These are phyloP conservation scores for Symphodus melops DNA, from an alignment of 2,113 vertebrate genomes.

Conservation along the genomic window DNA sequence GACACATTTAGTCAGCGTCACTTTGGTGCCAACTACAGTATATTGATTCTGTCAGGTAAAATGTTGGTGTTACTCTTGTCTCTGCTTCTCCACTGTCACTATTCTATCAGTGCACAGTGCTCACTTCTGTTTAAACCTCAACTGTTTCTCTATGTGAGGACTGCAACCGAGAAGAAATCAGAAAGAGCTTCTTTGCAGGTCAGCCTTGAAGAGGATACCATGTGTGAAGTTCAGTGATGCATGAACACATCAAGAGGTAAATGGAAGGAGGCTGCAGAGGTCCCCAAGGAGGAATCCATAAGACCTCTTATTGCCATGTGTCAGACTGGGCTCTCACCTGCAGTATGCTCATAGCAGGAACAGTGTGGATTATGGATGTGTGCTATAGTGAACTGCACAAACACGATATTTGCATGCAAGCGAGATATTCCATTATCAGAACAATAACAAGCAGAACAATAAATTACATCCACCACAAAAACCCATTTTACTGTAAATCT, in stretches of 20 bases:
- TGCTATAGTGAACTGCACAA: not conserved
- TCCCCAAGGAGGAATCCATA: constrained; percentile 28
- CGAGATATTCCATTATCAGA: not conserved
- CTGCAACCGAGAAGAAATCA: constrained; percentile 34
- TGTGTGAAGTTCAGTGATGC: constrained; percentile 55
- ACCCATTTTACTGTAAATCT: not conserved
- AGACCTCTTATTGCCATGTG: constrained; percentile 21
- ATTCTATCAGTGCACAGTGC: constrained; percentile 13
- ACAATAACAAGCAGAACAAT: not conserved
- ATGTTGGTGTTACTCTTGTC: not conserved
- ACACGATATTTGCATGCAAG: constrained; percentile 7
- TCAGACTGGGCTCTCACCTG: constrained; percentile 35
- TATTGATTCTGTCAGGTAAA: constrained; percentile 26
- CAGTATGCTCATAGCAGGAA: constrained; percentile 5
- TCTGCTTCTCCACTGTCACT: constrained; percentile 8
- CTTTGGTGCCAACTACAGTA: constrained; percentile 1
- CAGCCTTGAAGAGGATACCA: constrained; percentile 56
- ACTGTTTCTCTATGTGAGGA: not conserved
- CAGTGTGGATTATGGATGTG: not conserved
- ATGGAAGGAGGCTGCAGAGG: constrained; percentile 27
- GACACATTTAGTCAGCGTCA: not conserved
- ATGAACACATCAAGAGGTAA: constrained; percentile 33
- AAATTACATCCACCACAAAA: not conserved
- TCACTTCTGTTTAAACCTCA: constrained; percentile 16
- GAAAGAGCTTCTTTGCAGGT: constrained; percentile 41